Evolutionary conservation across 1,140 invertebrate species (phyloP).

Genomic region (Coptotermes formosanus): DNA sequence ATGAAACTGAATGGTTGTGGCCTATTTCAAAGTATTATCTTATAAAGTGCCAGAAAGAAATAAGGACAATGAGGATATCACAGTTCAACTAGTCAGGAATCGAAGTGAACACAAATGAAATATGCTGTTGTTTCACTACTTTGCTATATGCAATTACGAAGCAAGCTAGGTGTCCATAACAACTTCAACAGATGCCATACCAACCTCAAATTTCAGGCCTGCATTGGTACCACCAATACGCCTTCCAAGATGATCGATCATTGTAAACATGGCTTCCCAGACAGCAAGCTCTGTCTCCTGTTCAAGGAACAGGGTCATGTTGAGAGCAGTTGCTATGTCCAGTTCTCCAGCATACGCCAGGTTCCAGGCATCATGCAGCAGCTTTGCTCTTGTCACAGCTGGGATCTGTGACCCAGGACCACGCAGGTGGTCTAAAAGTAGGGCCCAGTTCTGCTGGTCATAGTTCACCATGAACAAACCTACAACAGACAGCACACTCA

Average conservation of each 20-base stretch:
- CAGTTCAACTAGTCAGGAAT: too few species aligned
- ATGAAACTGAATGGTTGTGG: too few species aligned
- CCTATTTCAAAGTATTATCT: too few species aligned
- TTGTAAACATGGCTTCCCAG: conserved; percentile 75
- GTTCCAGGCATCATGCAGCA: conserved; percentile 76
- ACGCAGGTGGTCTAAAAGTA: conserved; percentile 63
- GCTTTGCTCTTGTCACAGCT: conserved; percentile 56
- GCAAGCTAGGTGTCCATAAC: too few species aligned
- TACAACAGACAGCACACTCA: conserved; percentile 52
- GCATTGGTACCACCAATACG: conserved; percentile 64
- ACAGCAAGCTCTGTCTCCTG: conserved; percentile 68
- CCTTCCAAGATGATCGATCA: conserved; percentile 73
- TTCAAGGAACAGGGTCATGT: conserved; percentile 72
- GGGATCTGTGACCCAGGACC: background rate
- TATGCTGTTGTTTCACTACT: too few species aligned
- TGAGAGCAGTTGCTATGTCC: conserved; percentile 64
- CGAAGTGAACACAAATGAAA: too few species aligned
- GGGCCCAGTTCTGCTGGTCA: conserved; percentile 73
- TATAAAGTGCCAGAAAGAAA: too few species aligned
- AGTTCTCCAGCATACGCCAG: conserved; percentile 74
- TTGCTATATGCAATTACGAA: too few species aligned
- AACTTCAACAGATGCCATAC: conserved; percentile 4
- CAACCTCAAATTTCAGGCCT: conserved; percentile 66
- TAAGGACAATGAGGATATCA: too few species aligned
- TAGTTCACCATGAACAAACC: conserved; percentile 82